Conservation (phyloP, 2,113 vertebrate species). For the Dissostichus mawsoni region DNA sequence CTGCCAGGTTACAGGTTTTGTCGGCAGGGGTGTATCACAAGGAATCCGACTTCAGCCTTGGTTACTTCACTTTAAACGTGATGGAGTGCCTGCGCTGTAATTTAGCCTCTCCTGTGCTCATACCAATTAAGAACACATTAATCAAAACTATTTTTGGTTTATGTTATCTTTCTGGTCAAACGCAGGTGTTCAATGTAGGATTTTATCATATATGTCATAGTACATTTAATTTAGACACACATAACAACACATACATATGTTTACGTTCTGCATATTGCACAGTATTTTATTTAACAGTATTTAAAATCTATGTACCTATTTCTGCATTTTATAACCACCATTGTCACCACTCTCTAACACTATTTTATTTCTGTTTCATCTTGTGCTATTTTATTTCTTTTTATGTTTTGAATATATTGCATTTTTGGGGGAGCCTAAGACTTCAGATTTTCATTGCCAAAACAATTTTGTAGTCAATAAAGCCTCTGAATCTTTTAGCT, state of each 20-base stretch:
- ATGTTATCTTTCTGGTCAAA: not conserved
- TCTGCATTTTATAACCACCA: no score
- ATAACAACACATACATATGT: no score
- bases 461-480: not conserved
- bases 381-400: no score
- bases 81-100: constrained; percentile 37
- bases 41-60: constrained; percentile 35
- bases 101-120: constrained; percentile 42
- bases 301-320: no score
- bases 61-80: constrained; percentile 27
- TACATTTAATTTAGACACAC: not conserved
- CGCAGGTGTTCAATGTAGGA: not conserved
- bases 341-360: no score
- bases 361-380: no score
- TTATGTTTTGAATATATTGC: no score
- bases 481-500: not conserved
- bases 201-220: not conserved
- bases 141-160: constrained; percentile 36
- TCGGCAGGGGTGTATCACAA: constrained; percentile 51
- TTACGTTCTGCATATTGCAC: no score
- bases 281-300: no score
- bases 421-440: no score
- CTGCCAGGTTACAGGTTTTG: constrained; percentile 17
- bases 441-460: no score
- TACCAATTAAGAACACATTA: constrained; percentile 44